These are phyloP conservation scores for Diaperis boleti DNA, from an alignment of 2,888 invertebrate species.

Conservation along the genomic window DNA sequence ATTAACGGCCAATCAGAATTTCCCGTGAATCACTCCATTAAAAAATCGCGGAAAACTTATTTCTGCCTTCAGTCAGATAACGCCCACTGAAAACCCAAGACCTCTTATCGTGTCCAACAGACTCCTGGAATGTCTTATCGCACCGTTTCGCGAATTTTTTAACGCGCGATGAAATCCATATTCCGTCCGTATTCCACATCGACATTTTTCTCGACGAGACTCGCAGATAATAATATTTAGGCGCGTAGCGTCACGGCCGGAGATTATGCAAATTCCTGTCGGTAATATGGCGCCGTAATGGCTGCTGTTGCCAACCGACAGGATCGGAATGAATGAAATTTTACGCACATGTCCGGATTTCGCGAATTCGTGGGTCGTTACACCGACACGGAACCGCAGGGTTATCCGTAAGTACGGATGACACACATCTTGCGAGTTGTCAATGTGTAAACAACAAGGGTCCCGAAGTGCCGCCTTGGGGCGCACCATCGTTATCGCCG, in stretches of 20 bases:
- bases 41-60: too few species aligned
- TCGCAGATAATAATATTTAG: background rate
- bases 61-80: too few species aligned
- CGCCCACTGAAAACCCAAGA: too few species aligned
- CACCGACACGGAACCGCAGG: background rate
- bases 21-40: background rate
- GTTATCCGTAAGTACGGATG: background rate
- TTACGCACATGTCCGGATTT: background rate
- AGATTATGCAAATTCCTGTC: conserved; percentile 19
- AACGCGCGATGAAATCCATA: background rate
- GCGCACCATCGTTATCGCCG: background rate
- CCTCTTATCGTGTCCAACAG: background rate
- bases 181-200: background rate
- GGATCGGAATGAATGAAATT: background rate
- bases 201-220: background rate
- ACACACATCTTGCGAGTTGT: too few species aligned
- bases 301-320: conserved; percentile 5
- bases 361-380: background rate
- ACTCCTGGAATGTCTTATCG: background rate
- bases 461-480: background rate
- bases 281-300: conserved; percentile 10
- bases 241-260: conserved; percentile 6
- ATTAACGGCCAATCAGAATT: background rate
- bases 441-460: background rate
- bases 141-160: background rate